Percentiles rank a stretch among this genome's conserved stretches.
These are phyloP conservation scores for Megalonaias nervosa DNA, from an alignment of 1,140 invertebrate species.

Conservation along the genomic window DNA sequence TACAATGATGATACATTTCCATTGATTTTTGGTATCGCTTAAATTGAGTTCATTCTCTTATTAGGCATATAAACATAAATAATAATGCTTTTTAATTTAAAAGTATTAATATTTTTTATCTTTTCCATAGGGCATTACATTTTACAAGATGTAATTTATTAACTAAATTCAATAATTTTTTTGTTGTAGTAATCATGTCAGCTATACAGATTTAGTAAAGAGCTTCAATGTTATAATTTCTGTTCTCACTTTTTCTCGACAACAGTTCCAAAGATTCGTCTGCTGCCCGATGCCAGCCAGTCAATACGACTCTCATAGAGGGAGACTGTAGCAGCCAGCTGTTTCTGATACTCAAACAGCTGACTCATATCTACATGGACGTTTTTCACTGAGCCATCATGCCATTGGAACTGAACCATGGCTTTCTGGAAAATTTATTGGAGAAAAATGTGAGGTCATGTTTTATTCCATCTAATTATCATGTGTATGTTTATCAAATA, in stretches of 20 bases:
- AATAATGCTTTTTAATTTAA: no score
- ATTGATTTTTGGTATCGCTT: no score
- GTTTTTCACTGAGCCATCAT: conserved; percentile 71
- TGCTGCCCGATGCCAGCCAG: conserved; percentile 69
- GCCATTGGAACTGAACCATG: conserved; percentile 71
- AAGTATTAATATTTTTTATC: no score
- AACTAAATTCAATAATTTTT: no score
- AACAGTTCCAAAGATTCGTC: conserved; percentile 70
- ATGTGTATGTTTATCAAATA: background rate
- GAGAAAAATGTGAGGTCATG: background rate
- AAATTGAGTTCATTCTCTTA: no score
- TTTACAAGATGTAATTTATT: no score
- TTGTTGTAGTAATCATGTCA: no score
- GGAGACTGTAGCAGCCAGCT: conserved; percentile 65
- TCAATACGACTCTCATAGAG: conserved; percentile 69
- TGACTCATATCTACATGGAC: conserved; percentile 71
- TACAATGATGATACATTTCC: no score
- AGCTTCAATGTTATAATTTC: no score
- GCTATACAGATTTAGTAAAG: no score
- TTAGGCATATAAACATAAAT: no score
- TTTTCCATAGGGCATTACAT: no score
- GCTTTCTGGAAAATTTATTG: conserved; percentile 60
- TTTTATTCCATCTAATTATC: background rate
- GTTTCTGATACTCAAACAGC: conserved; percentile 72
- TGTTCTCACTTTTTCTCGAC: conserved; percentile 66